A percentile compares a stretch with the other conserved stretches of the same genome.
Evolutionary conservation across 2,113 vertebrate genomes (phyloP).

Genomic region (Lethenteron reissneri): DNA sequence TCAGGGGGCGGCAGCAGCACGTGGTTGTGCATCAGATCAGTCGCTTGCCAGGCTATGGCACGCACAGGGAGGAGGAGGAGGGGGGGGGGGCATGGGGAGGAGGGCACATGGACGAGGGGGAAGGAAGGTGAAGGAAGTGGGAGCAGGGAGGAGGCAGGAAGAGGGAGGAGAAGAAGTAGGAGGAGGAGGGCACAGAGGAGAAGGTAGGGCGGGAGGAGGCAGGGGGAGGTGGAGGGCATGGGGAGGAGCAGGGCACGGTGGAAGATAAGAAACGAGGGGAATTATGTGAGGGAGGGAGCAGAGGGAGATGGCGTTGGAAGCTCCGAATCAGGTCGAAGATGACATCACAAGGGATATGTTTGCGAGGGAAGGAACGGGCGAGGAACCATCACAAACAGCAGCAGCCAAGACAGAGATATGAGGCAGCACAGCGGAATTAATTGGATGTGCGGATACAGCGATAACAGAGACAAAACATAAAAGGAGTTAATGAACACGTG

Average conservation of each 20-base stretch:
- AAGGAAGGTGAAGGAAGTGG: slow-evolving; percentile 25
- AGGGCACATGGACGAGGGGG: slow-evolving; percentile 17
- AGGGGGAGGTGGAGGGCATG: too few relatives aligned
- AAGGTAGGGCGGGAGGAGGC: slow-evolving; percentile 24
- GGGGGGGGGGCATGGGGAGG: slow-evolving; percentile 29
- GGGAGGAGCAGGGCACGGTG: too few relatives aligned
- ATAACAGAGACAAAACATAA: slow-evolving; percentile 10
- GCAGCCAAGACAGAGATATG: not conserved
- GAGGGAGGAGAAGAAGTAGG: slow-evolving; percentile 25
- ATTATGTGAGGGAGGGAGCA: slow-evolving; percentile 11
- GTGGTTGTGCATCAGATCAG: slow-evolving; percentile 99
- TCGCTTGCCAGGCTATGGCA: slow-evolving; percentile 95
- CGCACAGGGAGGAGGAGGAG: slow-evolving; percentile 30
- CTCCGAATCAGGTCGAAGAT: not conserved
- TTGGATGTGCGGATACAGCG: slow-evolving; percentile 13
- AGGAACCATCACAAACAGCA: not conserved
- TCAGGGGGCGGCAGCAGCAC: slow-evolving; percentile 87
- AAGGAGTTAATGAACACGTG: slow-evolving; percentile 10
- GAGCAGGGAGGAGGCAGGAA: slow-evolving; percentile 36
- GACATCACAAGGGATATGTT: not conserved
- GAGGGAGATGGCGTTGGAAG: slow-evolving; percentile 16
- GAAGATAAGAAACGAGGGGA: slow-evolving; percentile 32
- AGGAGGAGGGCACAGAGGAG: slow-evolving; percentile 43
- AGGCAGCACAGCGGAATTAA: slow-evolving; percentile 11
- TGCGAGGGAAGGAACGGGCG: not conserved